A percentile compares a stretch with the other conserved stretches of the same genome.
These are phyloP conservation scores for Acanthurus lineatus DNA, from an alignment of 2,797 vertebrate species.

Conservation along the genomic window DNA sequence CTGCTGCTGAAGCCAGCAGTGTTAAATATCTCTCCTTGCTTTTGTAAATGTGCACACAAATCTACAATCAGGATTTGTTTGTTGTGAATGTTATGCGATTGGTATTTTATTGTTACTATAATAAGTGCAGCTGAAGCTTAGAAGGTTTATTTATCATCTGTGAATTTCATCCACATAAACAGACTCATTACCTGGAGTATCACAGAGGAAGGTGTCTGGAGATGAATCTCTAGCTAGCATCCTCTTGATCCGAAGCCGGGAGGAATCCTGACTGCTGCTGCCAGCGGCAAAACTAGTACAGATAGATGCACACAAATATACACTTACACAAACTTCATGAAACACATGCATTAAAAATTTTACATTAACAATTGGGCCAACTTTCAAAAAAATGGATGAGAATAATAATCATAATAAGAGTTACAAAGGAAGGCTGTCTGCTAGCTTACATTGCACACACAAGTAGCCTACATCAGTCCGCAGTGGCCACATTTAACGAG, in stretches of 20 bases:
- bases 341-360: not conserved
- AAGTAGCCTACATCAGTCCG: too few relatives aligned
- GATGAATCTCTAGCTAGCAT: constrained; percentile 90
- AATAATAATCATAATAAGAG: too few relatives aligned
- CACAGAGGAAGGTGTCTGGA: constrained; percentile 92
- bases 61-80: not conserved
- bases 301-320: constrained; percentile 6
- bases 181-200: constrained; percentile 88
- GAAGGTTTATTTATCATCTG: not conserved
- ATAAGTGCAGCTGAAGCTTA: not conserved
- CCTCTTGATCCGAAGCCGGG: constrained; percentile 84
- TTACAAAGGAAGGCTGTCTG: too few relatives aligned
- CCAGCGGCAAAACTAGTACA: constrained; percentile 47
- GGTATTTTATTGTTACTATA: not conserved
- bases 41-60: not conserved
- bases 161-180: not conserved
- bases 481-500: too few relatives aligned
- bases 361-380: too few relatives aligned
- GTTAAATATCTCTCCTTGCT: not conserved
- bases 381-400: too few relatives aligned
- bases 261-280: constrained; percentile 47
- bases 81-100: not conserved
- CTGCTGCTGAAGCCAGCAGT: not conserved
- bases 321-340: not conserved
- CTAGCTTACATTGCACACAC: too few relatives aligned